phyloP scores from a whole-genome alignment of 2,888 invertebrate genomes.

The Dinocampus coccinellae region DNA sequence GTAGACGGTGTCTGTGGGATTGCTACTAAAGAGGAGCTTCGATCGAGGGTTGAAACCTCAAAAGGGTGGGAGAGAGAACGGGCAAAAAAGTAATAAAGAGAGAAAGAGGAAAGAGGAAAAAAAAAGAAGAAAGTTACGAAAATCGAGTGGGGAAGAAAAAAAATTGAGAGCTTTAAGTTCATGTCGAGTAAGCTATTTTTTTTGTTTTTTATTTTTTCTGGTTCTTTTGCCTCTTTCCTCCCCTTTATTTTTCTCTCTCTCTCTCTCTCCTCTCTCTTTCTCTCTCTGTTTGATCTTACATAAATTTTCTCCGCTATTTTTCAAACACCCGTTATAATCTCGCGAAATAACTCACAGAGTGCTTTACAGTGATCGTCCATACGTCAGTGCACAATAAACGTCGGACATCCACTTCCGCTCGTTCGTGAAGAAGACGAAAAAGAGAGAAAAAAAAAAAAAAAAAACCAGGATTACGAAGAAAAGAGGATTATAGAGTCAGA shows the following conservation, averaged over 20 bases:
- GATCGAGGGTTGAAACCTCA: constrained; percentile 51
- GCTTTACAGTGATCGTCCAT: constrained; percentile 61
- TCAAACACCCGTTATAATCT: neutral
- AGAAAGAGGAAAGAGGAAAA: constrained; percentile 17
- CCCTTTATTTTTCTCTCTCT: constrained; percentile 1
- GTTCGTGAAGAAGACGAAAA: constrained; percentile 40
- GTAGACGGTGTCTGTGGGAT: constrained; percentile 68
- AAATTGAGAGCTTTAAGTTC: constrained; percentile 10
- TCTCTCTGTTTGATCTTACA: neutral
- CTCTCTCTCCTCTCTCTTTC: constrained; percentile 7
- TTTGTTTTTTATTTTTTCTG: too few relatives aligned
- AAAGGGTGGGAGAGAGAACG: constrained; percentile 41
- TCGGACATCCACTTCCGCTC: constrained; percentile 43
- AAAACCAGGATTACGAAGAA: neutral
- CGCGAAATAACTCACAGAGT: constrained; percentile 42
- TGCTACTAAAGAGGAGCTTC: constrained; percentile 60
- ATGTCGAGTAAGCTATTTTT: neutral
- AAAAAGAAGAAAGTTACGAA: neutral
- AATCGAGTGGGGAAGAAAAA: neutral
- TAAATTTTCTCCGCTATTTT: neutral
- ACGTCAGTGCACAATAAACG: constrained; percentile 56
- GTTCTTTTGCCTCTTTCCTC: too few relatives aligned
- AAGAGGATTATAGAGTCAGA: too few relatives aligned
- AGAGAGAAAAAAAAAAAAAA: constrained; percentile 6
- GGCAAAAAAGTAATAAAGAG: constrained; percentile 19